Percentiles rank a stretch among this genome's conserved stretches.
These are phyloP conservation scores for Brachyistius frenatus DNA, from an alignment of 2,113 vertebrate genomes.

Conservation along the genomic window DNA sequence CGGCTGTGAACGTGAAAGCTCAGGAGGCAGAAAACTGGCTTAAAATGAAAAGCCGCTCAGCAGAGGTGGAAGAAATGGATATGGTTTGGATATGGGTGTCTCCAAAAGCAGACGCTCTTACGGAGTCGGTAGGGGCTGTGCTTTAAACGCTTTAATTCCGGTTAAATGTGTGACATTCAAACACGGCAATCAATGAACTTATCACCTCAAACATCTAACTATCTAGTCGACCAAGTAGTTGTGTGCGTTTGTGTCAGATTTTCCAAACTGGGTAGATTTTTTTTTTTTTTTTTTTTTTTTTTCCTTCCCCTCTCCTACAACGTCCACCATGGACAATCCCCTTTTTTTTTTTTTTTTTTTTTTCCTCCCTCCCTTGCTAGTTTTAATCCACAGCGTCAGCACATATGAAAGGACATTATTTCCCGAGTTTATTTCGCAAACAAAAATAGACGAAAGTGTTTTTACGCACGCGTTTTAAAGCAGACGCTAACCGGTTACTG, in stretches of 20 bases:
- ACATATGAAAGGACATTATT: neutral
- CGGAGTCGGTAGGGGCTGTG: slow-evolving; percentile 20
- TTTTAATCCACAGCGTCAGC: slow-evolving; percentile 59
- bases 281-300: slow-evolving; percentile 9
- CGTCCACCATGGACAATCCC: slow-evolving; percentile 62
- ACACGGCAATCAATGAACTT: neutral
- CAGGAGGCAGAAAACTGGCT: slow-evolving; percentile 19
- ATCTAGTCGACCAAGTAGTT: neutral
- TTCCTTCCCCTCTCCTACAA: neutral
- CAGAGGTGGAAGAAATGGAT: slow-evolving; percentile 58
- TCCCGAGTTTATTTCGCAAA: neutral
- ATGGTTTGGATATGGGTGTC: slow-evolving; percentile 74
- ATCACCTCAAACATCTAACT: neutral
- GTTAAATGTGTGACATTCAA: neutral
- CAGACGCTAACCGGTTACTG: neutral
- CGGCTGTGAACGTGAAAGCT: neutral
- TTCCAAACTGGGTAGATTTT: slow-evolving; percentile 19
- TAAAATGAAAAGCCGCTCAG: slow-evolving; percentile 26
- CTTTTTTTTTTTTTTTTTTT: slow-evolving; percentile 2
- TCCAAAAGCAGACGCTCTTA: slow-evolving; percentile 52
- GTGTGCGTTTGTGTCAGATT: neutral
- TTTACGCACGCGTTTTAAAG: neutral
- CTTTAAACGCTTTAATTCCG: slow-evolving; percentile 7
- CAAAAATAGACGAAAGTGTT: neutral
- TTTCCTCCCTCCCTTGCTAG: slow-evolving; percentile 42